Evolutionary conservation across 1,140 invertebrate genomes (phyloP).

Genomic region (Drusus annulatus): DNA sequence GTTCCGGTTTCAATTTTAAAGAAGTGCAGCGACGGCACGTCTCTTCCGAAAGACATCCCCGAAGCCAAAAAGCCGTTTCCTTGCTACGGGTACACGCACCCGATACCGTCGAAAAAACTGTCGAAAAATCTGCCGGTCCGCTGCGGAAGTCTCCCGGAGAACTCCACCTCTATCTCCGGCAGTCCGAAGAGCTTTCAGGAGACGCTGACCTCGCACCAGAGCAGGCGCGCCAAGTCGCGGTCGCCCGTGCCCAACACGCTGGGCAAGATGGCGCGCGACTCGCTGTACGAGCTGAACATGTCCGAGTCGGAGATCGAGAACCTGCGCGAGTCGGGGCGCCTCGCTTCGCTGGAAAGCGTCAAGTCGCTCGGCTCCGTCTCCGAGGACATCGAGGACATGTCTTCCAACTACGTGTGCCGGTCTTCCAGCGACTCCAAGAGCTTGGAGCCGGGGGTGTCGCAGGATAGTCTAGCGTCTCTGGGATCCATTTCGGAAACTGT

Average conservation of each 20-base stretch:
- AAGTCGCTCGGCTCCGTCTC: constrained; percentile 68
- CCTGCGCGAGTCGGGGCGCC: constrained; percentile 64
- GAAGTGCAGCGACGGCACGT: constrained; percentile 25
- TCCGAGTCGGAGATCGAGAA: constrained; percentile 68
- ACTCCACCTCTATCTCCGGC: constrained; percentile 60
- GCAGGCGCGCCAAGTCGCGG: constrained; percentile 60
- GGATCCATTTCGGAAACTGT: constrained; percentile 66
- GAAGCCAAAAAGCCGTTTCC: constrained; percentile 42
- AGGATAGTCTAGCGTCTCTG: constrained; percentile 68
- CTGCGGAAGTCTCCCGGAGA: constrained; percentile 54
- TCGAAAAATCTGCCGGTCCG: constrained; percentile 40
- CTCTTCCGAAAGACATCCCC: constrained; percentile 52
- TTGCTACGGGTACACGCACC: constrained; percentile 29
- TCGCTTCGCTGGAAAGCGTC: constrained; percentile 68
- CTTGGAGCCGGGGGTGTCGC: constrained; percentile 65
- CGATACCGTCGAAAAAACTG: constrained; percentile 35
- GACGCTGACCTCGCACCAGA: constrained; percentile 62
- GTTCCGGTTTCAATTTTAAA: constrained; percentile 52
- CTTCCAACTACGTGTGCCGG: constrained; percentile 65
- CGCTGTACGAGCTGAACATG: constrained; percentile 67
- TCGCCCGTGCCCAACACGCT: constrained; percentile 63
- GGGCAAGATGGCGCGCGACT: constrained; percentile 68
- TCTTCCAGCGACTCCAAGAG: constrained; percentile 66
- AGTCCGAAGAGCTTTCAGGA: constrained; percentile 69
- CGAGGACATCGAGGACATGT: constrained; percentile 65